These are phyloP conservation scores for Selenia dentaria DNA, from an alignment of 2,888 invertebrate genomes.

Conservation along the genomic window DNA sequence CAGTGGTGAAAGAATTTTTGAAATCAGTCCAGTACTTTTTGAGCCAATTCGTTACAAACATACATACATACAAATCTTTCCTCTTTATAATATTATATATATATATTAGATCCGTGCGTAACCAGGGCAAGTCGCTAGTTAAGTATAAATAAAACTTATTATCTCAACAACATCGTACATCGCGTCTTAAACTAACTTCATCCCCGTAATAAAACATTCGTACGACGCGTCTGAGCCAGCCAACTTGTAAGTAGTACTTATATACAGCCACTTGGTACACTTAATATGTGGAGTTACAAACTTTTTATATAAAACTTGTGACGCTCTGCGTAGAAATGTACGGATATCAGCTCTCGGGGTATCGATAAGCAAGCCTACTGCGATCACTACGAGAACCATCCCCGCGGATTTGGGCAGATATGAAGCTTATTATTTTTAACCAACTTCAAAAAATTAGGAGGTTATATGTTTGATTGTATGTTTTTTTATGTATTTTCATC, in stretches of 20 bases:
- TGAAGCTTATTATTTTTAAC: too few relatives aligned
- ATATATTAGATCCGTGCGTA: too few relatives aligned
- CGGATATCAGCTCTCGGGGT: background rate
- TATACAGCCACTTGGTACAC: background rate
- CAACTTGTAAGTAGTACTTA: conserved; percentile 1
- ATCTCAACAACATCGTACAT: background rate
- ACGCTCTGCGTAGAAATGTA: background rate
- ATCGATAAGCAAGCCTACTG: background rate
- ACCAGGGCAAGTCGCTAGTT: too few relatives aligned
- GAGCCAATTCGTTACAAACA: too few relatives aligned
- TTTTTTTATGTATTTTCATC: too few relatives aligned
- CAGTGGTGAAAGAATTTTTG: too few relatives aligned
- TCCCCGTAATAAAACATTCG: conserved; percentile 2
- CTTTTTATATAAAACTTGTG: conserved; percentile 11
- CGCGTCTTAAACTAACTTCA: conserved; percentile 7
- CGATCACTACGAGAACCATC: too few relatives aligned
- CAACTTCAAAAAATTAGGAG: too few relatives aligned
- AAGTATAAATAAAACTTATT: background rate
- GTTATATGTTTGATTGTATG: too few relatives aligned
- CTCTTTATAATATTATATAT: too few relatives aligned
- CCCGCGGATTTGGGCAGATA: background rate
- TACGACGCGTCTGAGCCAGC: background rate
- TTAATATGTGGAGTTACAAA: conserved; percentile 3
- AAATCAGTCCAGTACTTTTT: too few relatives aligned
- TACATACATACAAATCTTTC: too few relatives aligned